phyloP scores from a whole-genome alignment of 1,140 invertebrate genomes.

The Saccostrea cuccullata region DNA sequence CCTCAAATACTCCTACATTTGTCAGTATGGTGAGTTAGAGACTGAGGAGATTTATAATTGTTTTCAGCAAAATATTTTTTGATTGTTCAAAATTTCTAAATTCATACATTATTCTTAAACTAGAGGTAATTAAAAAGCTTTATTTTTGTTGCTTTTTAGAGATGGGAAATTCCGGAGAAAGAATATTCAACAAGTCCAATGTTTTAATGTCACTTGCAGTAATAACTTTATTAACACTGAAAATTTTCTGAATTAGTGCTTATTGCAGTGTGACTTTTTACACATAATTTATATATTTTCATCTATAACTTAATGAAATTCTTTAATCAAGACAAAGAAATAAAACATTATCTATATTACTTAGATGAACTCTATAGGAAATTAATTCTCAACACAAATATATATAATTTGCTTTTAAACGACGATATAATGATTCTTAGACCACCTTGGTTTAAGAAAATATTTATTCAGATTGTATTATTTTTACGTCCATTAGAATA shows the following conservation, averaged over 20 bases:
- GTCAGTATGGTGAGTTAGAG: conserved; percentile 16
- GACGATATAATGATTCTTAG: background rate
- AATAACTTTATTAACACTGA: background rate
- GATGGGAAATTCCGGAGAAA: background rate
- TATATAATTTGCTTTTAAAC: no score
- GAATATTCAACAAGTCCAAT: background rate
- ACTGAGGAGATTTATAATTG: background rate
- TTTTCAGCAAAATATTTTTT: background rate
- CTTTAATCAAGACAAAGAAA: background rate
- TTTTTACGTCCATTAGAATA: no score
- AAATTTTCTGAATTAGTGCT: background rate
- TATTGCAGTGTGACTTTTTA: background rate
- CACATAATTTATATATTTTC: background rate
- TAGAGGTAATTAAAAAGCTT: background rate
- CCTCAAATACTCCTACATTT: conserved; percentile 14
- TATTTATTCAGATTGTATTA: no score
- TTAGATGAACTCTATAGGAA: background rate
- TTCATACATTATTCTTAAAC: background rate
- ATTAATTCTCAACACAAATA: no score
- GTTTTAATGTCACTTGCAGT: background rate
- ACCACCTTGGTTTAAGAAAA: no score
- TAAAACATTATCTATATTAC: background rate
- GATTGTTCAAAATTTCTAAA: background rate
- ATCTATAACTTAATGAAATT: background rate
- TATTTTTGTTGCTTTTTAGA: background rate